phyloP scores from a whole-genome alignment of 1,140 invertebrate genomes.

The Pollicipes pollicipes region DNA sequence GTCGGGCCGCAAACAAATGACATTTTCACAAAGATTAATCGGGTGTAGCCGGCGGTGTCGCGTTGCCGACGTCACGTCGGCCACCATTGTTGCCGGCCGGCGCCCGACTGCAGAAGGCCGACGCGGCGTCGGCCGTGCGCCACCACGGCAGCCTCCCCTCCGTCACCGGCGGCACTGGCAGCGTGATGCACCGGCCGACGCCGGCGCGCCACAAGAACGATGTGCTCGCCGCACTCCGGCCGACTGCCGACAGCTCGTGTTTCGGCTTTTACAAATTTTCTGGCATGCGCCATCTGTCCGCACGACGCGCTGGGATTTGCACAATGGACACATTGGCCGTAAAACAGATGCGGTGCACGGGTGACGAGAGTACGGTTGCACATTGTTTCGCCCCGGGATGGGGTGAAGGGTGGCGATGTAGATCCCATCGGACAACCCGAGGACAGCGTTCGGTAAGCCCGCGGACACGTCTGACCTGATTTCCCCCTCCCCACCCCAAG shows the following conservation, averaged over 20 bases:
- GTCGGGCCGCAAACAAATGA: not conserved
- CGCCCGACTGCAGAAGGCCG: not conserved
- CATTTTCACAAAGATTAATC: constrained; percentile 1
- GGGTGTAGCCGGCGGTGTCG: not conserved
- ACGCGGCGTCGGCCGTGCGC: no score
- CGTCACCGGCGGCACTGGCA: no score
- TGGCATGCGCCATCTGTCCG: not conserved
- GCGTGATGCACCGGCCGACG: no score
- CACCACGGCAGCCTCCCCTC: no score
- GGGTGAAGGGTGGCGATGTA: no score
- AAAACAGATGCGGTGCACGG: not conserved
- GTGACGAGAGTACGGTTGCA: not conserved
- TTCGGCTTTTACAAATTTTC: not conserved
- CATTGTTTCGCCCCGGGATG: not conserved
- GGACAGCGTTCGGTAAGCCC: no score
- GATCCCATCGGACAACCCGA: not conserved
- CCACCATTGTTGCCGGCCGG: not conserved
- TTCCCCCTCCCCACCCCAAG: no score
- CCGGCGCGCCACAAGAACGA: not conserved
- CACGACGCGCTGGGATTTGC: no score
- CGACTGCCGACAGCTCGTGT: not conserved
- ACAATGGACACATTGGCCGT: not conserved
- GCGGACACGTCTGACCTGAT: no score
- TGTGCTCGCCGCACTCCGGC: not conserved
- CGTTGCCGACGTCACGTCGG: not conserved